A percentile compares a stretch with the other conserved stretches of the same genome.
Conservation (phyloP, 2,797 vertebrate species). For the Anabas testudineus region DNA sequence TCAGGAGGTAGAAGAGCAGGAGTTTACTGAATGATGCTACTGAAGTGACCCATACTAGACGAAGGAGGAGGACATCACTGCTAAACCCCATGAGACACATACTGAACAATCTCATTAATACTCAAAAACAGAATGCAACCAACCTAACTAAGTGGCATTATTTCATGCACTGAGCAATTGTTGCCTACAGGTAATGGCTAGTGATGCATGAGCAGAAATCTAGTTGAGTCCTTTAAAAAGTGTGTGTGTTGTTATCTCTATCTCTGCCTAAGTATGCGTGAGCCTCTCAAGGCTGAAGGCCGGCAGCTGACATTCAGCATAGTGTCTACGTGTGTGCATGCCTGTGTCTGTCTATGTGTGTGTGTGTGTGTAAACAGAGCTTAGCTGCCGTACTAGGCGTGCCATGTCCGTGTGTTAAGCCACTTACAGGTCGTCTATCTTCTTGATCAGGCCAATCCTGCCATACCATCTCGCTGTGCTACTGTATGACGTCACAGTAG, state of each 20-base stretch:
- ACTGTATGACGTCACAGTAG: slow-evolving; percentile 82
- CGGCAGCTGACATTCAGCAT: slow-evolving; percentile 49
- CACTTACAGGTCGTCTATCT: slow-evolving; percentile 75
- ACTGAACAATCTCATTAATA: slow-evolving; percentile 3
- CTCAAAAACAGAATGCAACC: slow-evolving; percentile 30
- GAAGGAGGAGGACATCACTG: no score
- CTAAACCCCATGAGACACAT: slow-evolving; percentile 16
- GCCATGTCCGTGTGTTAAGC: slow-evolving; percentile 73
- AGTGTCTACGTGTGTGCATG: slow-evolving; percentile 26
- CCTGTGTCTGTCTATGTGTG: slow-evolving; percentile 26
- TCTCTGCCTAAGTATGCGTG: slow-evolving; percentile 49
- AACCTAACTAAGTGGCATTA: slow-evolving; percentile 38
- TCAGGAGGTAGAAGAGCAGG: no score
- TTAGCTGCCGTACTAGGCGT: slow-evolving; percentile 77
- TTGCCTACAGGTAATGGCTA: slow-evolving; percentile 44
- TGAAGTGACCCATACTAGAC: no score
- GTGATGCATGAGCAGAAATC: slow-evolving; percentile 58
- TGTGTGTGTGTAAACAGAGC: slow-evolving; percentile 55
- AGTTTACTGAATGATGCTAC: no score
- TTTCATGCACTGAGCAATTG: slow-evolving; percentile 49
- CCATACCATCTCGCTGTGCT: slow-evolving; percentile 70
- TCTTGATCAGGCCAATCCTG: slow-evolving; percentile 68
- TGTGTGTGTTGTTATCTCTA: slow-evolving; percentile 38
- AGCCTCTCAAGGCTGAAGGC: slow-evolving; percentile 28
- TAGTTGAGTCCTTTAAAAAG: slow-evolving; percentile 42